Evolutionary conservation across 2,113 vertebrate genomes (phyloP), one percentile per base, ranked within the genome.

Genomic region (Microcebus griseorufus): DNA sequence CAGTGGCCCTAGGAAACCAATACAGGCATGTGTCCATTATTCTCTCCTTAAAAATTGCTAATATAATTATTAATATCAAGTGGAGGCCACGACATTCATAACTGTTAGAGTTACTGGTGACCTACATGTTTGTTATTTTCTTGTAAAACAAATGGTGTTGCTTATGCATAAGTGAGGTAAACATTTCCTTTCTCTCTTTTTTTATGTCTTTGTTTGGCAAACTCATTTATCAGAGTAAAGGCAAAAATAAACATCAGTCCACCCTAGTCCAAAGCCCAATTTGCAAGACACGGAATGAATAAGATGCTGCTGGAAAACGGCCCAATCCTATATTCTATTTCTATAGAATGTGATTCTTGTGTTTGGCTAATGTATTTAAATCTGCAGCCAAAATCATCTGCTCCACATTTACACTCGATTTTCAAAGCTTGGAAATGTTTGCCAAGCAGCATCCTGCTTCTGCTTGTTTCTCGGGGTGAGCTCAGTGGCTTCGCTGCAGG

Each of bases 211-310:
- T 69, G 51, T 32, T 58, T 67, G 20, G 37, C 42, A 53, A 92
- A 58, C 62, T 97, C 65, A 79, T 97, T 95, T 81, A 84, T 45
- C 75, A 64, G 55, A 93, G 62, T 88, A 27, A 72, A 81, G 62
- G 39, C 23, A 72, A 97, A 97, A 93, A 69, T 67, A 88, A 93
- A 82, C 58, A 37, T 82, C n/a, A 88, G 48, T 34, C 27, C 73
- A 53, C 82, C 90, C 51, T 42, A 85, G 89, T 80, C 62, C 78
- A 92, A 93, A 95, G 23, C 14, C 86, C 64, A 78, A 65, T 76
- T 76, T 93, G 16, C 1, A 27, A 88, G 64, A 72, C 27, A 23
- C 4, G 10, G n/a, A 79, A 69, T 93, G 53, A 89, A 86, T 37
- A 82, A 89, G 39, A 84, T 29, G 79, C 72, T 55, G 39, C 34